phyloP scores from a whole-genome alignment of 1,140 invertebrate species.

The Ceratina calcarata region DNA sequence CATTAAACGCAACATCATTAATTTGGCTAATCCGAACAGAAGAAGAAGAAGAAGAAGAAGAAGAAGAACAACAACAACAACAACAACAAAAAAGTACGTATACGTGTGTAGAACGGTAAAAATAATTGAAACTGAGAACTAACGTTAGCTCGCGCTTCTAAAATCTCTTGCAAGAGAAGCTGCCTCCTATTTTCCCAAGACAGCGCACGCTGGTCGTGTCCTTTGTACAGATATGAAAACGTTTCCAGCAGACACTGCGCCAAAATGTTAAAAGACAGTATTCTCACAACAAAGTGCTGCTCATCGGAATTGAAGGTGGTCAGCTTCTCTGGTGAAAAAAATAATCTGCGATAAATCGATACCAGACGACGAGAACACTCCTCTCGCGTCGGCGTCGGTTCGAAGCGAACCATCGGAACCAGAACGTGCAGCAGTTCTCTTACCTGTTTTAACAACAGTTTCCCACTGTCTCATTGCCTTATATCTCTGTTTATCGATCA shows the following conservation, averaged over 20 bases:
- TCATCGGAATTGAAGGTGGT: constrained; percentile 55
- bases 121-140: constrained; percentile 59
- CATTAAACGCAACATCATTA: too few relatives aligned
- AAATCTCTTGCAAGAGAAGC: constrained; percentile 87
- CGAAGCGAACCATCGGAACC: too few relatives aligned
- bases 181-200: constrained; percentile 86
- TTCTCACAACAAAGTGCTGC: constrained; percentile 69
- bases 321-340: constrained; percentile 56
- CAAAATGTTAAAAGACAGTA: constrained; percentile 93
- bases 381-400: too few relatives aligned
- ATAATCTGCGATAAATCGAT: constrained; percentile 19
- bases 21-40: too few relatives aligned
- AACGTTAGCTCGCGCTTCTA: constrained; percentile 87
- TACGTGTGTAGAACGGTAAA: not conserved
- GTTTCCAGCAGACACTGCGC: constrained; percentile 90
- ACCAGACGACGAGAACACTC: not conserved
- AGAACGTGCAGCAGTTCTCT: not conserved
- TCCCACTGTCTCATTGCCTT: constrained; percentile 73
- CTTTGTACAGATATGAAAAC: constrained; percentile 88
- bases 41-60: too few relatives aligned
- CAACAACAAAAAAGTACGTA: too few relatives aligned
- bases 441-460: constrained; percentile 63
- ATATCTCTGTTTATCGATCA: constrained; percentile 67
- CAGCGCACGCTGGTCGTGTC: constrained; percentile 83
- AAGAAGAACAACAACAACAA: too few relatives aligned